Conservation (phyloP, 2,888 invertebrate genomes). For the Neelides folsomi region DNA sequence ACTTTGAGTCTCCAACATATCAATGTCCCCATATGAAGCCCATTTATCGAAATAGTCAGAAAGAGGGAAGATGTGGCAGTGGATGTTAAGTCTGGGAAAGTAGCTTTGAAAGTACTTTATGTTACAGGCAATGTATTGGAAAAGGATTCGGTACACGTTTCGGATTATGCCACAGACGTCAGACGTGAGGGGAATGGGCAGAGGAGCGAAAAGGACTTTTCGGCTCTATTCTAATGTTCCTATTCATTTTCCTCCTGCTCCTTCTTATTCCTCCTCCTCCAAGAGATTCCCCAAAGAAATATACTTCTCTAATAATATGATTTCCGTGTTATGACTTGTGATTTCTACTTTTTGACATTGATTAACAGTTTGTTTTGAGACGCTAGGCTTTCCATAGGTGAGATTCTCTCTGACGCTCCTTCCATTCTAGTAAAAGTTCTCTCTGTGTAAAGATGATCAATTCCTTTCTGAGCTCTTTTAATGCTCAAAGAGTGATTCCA, state of each 20-base stretch:
- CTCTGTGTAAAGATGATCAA: too few species aligned
- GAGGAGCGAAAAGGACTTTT: neutral
- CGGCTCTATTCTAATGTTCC: constrained; percentile 4
- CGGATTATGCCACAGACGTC: constrained; percentile 19
- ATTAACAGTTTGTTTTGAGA: too few species aligned
- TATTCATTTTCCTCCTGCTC: constrained; percentile 6
- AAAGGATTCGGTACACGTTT: constrained; percentile 16
- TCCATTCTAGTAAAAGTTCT: too few species aligned
- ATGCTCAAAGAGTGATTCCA: too few species aligned
- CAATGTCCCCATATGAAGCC: too few species aligned
- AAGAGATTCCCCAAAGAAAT: too few species aligned
- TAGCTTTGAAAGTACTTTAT: neutral
- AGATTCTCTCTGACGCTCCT: too few species aligned
- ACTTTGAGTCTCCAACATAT: too few species aligned
- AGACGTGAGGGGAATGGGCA: constrained; percentile 14
- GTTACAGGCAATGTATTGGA: constrained; percentile 7
- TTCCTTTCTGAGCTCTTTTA: too few species aligned
- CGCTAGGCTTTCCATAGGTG: too few species aligned
- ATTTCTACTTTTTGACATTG: too few species aligned
- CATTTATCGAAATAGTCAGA: neutral
- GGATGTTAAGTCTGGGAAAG: neutral
- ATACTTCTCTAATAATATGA: constrained; percentile 3
- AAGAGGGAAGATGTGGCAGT: neutral
- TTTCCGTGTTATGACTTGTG: constrained; percentile 1
- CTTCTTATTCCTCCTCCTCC: neutral